These are phyloP conservation scores for Theristicus caerulescens DNA, from an alignment of 2,113 vertebrate genomes.

Conservation along the genomic window DNA sequence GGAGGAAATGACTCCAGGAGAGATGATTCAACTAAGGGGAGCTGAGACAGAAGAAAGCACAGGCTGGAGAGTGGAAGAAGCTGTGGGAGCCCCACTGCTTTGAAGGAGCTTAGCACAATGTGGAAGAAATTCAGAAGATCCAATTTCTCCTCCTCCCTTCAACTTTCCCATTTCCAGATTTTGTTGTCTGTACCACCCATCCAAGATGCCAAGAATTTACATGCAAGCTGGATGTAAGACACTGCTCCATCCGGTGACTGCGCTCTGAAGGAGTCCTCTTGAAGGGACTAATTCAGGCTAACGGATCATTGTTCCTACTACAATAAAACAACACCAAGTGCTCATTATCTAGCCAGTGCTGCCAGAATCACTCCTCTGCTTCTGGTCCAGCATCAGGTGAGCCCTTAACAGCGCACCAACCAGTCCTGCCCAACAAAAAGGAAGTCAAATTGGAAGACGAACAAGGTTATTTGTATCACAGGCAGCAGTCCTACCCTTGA, in stretches of 20 bases:
- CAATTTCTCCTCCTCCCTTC: background rate
- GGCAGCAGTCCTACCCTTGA: background rate
- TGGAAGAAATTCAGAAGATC: background rate
- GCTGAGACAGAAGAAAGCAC: background rate
- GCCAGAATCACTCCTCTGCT: background rate
- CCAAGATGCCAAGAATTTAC: background rate
- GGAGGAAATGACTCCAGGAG: constrained; percentile 7
- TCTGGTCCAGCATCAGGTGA: background rate
- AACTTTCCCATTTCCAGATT: background rate
- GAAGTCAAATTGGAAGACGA: background rate
- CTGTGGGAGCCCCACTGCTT: background rate
- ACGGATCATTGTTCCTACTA: background rate
- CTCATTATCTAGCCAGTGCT: background rate
- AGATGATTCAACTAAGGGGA: constrained; percentile 43
- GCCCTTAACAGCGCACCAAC: background rate
- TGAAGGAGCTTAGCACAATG: background rate
- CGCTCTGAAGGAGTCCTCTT: background rate
- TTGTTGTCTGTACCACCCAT: background rate
- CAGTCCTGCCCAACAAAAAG: background rate
- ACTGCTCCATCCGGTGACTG: background rate
- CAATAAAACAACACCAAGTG: background rate
- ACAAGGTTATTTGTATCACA: background rate
- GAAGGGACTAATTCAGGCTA: background rate
- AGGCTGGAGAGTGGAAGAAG: background rate
- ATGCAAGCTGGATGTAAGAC: background rate